Evolutionary conservation across 2,797 vertebrate species (phyloP), one percentile per base, ranked within the genome.

Genomic region (Buphagus erythrorhynchus): DNA sequence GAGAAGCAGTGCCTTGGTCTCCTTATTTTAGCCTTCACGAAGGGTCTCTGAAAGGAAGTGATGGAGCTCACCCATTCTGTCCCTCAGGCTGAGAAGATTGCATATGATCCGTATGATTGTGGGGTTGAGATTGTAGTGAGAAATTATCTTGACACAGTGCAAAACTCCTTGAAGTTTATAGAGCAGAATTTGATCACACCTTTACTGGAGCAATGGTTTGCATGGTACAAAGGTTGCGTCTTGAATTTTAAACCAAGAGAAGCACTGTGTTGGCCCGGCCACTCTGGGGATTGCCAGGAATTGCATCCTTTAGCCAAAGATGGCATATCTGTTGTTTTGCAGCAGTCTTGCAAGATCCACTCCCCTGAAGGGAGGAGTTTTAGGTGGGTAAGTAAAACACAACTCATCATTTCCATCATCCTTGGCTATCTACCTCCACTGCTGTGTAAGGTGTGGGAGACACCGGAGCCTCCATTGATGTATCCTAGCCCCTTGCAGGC

Each of bases 341-440:
- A 85, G 57, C 28, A 29, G 38, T 86, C 91, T 94, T 94, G 76
- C 62, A 94, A 94, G 94, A 92, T 93, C 58, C 63, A 18, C 61
- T 88, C 43, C 84, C 54, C 75, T 57, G 35, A 74, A 49, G 91
- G 93, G 72, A 94, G 72, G 91, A 86, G 79, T 90, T 95, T 83
- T 68, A 88, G 78, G 36, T 90, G 69, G 74, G 62, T 90, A 91
- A 96, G 81, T 95, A 91, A 93, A 92, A 61, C 31, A 72, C n/a
- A 82, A 18, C 28, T 75, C 3, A 7, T 65, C 33, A 33, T 96
- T 90, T 89, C 88, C 67, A 63, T 76, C 77, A 65, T 71, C 68
- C 24, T 77, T 74, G 83, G 71, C 71, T 83, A 15, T 81, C 55
- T n/a, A 90, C 58, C 65, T 18, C 29, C 38, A 51, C 42, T 65